Base-by-base conservation (phyloP, 2,888 invertebrate species). In the Cheilosia pagana region DNA sequence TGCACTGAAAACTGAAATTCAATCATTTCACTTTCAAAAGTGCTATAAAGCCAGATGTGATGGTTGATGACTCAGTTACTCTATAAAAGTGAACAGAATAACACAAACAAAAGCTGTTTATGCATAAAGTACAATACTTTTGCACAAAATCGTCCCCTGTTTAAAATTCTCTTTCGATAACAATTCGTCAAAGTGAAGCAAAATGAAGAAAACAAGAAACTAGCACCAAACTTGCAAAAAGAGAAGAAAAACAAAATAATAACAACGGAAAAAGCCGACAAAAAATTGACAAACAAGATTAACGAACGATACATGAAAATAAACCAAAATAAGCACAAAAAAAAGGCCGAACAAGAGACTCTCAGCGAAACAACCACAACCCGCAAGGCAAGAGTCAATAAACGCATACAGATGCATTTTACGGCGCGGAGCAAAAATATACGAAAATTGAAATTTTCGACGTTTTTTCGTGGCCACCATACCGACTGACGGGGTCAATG, bases 401-500 rank as follows among this genome's bases (percentile, higher is more conserved):
- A 28, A 45, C 67, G 43, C 35, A 12, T 28, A 39, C 53, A 31
- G 14, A 48, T 25, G 48, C 25, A n/a, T 16, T 52, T 43, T 53
- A 23, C 25, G 41, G 50, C 21, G 50, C 21, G 28, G 5, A 39
- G 63, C 55, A 16, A 57, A 74, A 74, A 63, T 74, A 65, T 65
- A 67, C 75, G 59, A 75, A 75, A 53, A 59, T 50, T 59, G 43
- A 39, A 75, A 67, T 75, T 75, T 75, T 75, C 75, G 65, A 75
- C 57, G 57, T 28, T 67, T 75, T 75, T 75, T 75, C 75, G 65
- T 75, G 75, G 75, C 65, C 75, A 75, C 35, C 63, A n/a, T n/a
- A 39, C 35, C 31, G 55, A 28, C 67, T 67, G 65, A 59, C 50
- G 81, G 81, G 81, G 81, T 81, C 81, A 81, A 81, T 81, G 81